Evolutionary conservation across 2,797 vertebrate species (phyloP).

Genomic region (Brachyrhaphis roseni): DNA sequence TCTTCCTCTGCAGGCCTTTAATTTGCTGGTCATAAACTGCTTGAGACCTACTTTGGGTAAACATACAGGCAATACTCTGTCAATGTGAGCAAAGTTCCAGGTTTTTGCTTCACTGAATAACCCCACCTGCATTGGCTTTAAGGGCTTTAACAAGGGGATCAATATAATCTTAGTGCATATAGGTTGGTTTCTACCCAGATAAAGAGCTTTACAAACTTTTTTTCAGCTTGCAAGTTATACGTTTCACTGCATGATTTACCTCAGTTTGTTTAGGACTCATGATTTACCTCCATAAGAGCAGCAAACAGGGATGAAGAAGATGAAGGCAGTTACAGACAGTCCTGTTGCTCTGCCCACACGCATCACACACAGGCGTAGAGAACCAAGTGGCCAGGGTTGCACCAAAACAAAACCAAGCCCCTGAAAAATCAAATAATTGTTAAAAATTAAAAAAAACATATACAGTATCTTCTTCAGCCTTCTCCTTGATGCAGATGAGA

Average conservation of each 20-base stretch:
- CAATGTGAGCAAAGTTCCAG: background rate
- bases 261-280: background rate
- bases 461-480: background rate
- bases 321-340: background rate
- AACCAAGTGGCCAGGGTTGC: background rate
- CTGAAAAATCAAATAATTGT: background rate
- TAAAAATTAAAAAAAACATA: background rate
- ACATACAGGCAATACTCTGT: background rate
- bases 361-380: background rate
- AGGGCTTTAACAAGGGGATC: background rate
- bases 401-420: background rate
- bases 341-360: background rate
- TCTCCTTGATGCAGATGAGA: background rate
- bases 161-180: background rate
- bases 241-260: background rate
- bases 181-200: background rate
- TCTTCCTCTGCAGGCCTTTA: background rate
- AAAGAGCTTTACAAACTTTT: background rate
- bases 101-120: constrained; percentile 3
- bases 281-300: background rate
- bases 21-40: background rate
- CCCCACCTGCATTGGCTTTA: background rate
- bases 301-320: background rate
- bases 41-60: background rate
- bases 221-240: background rate